A percentile compares a stretch with the other conserved stretches of the same genome.
phyloP scores from a whole-genome alignment of 1,140 invertebrate species.

The Pogonognathellus flavescens region DNA sequence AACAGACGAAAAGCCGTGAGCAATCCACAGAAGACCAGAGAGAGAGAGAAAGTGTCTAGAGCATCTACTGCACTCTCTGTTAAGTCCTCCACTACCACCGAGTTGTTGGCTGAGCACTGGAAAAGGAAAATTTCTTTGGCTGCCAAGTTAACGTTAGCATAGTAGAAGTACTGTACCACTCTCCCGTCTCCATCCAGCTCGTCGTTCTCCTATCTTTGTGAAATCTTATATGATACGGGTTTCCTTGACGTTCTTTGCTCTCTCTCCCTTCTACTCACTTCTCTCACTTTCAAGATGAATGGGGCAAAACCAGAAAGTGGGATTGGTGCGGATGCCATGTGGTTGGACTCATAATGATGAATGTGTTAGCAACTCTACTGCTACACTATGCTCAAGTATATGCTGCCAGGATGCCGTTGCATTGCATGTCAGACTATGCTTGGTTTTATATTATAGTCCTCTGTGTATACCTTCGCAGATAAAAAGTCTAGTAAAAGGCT shows the following conservation, averaged over 20 bases:
- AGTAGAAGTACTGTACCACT: too few species aligned
- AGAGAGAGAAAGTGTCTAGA: too few species aligned
- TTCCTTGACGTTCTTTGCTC: slow-evolving; percentile 27
- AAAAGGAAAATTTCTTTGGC: slow-evolving; percentile 30
- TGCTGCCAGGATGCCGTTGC: not conserved
- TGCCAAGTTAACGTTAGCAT: not conserved
- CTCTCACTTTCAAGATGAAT: slow-evolving; percentile 47
- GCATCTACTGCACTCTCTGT: too few species aligned
- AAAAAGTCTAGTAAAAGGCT: not conserved
- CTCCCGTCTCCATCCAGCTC: not conserved
- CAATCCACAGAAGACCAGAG: too few species aligned
- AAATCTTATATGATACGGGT: slow-evolving; percentile 12
- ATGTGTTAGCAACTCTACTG: slow-evolving; percentile 20
- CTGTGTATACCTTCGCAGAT: not conserved
- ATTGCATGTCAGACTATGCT: not conserved
- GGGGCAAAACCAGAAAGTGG: slow-evolving; percentile 52
- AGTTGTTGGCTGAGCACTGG: too few species aligned
- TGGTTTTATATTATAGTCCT: not conserved
- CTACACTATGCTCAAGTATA: too few species aligned
- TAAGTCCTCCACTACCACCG: too few species aligned
- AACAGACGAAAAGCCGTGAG: too few species aligned
- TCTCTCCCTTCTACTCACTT: slow-evolving; percentile 4
- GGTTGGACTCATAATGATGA: slow-evolving; percentile 57
- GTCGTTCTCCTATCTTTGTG: not conserved
- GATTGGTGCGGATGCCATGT: slow-evolving; percentile 54